These are phyloP conservation scores for Ictalurus punctatus DNA, from an alignment of 2,113 vertebrate genomes.

Conservation along the genomic window DNA sequence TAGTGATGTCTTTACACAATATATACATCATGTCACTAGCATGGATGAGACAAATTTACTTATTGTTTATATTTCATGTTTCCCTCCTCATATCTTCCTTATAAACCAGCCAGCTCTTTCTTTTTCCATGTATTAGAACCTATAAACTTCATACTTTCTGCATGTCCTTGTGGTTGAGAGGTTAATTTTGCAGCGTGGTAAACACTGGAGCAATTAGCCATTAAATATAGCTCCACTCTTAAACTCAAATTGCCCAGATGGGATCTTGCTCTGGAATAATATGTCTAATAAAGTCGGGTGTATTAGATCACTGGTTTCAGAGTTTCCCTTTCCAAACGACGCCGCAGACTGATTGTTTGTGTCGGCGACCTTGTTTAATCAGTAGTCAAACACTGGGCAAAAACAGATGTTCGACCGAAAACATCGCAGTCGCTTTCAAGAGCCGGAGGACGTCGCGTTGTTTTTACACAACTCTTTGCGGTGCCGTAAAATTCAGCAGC, in stretches of 20 bases:
- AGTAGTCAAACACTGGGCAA: constrained; percentile 26
- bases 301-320: constrained; percentile 3
- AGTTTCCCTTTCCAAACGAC: constrained; percentile 1
- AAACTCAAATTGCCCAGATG: constrained; percentile 35
- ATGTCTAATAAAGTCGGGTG: constrained; percentile 21
- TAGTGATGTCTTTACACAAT: neutral
- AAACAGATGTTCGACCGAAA: constrained; percentile 34
- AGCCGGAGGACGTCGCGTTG: neutral
- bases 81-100: neutral
- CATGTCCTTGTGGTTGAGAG: constrained; percentile 41
- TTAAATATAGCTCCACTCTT: constrained; percentile 38
- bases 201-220: constrained; percentile 42
- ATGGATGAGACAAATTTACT: neutral
- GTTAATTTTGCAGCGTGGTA: constrained; percentile 40
- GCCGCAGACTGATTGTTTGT: constrained; percentile 44
- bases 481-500: constrained; percentile 17
- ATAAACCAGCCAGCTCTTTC: neutral
- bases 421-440: neutral
- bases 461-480: constrained; percentile 39
- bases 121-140: constrained; percentile 2
- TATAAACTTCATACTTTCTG: constrained; percentile 18
- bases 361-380: constrained; percentile 28
- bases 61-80: neutral
- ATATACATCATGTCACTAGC: neutral
- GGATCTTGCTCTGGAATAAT: constrained; percentile 4